Evolutionary conservation across 2,888 invertebrate species (phyloP).

Genomic region (Lycocerus yunnanus): DNA sequence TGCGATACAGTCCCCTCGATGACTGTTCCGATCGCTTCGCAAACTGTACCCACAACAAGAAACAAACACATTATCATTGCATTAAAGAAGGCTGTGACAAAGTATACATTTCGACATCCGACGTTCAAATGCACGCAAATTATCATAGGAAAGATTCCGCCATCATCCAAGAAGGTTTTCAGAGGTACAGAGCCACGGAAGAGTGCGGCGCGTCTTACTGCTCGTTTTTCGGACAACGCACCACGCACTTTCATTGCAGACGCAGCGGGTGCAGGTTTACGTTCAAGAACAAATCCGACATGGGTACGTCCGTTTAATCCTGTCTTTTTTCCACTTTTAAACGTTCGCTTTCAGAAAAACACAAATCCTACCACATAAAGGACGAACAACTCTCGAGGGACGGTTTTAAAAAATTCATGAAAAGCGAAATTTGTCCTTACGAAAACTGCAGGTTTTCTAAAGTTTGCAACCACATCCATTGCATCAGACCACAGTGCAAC

Average conservation of each 20-base stretch:
- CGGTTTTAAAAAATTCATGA: slow-evolving; percentile 98
- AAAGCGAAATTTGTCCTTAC: slow-evolving; percentile 92
- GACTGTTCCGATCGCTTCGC: slow-evolving; percentile 86
- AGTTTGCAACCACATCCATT: slow-evolving; percentile 97
- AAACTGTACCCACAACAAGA: slow-evolving; percentile 86
- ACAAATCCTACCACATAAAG: slow-evolving; percentile 97
- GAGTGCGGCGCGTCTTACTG: slow-evolving; percentile 92
- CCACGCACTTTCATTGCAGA: slow-evolving; percentile 97
- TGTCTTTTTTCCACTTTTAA: not conserved
- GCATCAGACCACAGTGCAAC: slow-evolving; percentile 92
- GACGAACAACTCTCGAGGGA: slow-evolving; percentile 94
- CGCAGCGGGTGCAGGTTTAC: slow-evolving; percentile 90
- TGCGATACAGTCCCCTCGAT: slow-evolving; percentile 89
- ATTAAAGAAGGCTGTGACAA: slow-evolving; percentile 93
- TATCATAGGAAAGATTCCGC: slow-evolving; percentile 98
- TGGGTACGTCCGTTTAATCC: slow-evolving; percentile 74
- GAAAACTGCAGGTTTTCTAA: slow-evolving; percentile 91
- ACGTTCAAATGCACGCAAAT: slow-evolving; percentile 99
- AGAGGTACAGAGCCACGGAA: slow-evolving; percentile 93
- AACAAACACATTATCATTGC: slow-evolving; percentile 97
- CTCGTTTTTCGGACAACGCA: slow-evolving; percentile 90
- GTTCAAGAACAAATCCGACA: slow-evolving; percentile 98
- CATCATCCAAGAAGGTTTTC: slow-evolving; percentile 97
- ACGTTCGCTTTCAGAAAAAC: slow-evolving; percentile 77
- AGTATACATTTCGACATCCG: slow-evolving; percentile 97